These are phyloP conservation scores for Phoenoteleia sp. DNA, from an alignment of 2,888 invertebrate species.

Conservation along the genomic window DNA sequence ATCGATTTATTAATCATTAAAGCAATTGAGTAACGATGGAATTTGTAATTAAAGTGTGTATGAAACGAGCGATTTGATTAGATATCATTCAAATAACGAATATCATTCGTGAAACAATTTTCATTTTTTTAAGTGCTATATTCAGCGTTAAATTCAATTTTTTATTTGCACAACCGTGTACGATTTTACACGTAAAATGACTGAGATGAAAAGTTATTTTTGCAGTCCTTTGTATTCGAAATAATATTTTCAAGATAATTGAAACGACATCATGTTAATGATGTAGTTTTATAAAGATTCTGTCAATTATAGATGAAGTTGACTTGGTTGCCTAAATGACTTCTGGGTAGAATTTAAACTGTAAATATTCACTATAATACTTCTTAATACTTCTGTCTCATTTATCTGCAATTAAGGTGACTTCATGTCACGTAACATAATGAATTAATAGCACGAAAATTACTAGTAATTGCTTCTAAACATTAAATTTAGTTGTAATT, in stretches of 20 bases:
- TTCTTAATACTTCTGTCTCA: constrained; percentile 51
- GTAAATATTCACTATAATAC: constrained; percentile 37
- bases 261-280: too few species aligned
- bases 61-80: constrained; percentile 76
- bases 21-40: constrained; percentile 74
- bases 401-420: constrained; percentile 43
- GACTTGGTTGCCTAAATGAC: too few species aligned
- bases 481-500: constrained; percentile 31
- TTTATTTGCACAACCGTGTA: too few species aligned
- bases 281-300: too few species aligned
- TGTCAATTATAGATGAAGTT: too few species aligned
- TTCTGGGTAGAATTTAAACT: constrained; percentile 35
- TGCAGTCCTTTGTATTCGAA: too few species aligned
- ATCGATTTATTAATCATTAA: constrained; percentile 78
- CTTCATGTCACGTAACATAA: constrained; percentile 38
- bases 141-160: too few species aligned
- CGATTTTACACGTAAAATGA: too few species aligned
- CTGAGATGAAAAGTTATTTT: too few species aligned
- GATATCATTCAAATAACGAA: constrained; percentile 71
- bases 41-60: constrained; percentile 80
- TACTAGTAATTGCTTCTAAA: constrained; percentile 45
- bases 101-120: too few species aligned
- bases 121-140: too few species aligned
- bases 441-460: constrained; percentile 48
- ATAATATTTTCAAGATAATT: too few species aligned